Evolutionary conservation across 2,888 invertebrate genomes (phyloP).

Genomic region (Tethea ocularis): DNA sequence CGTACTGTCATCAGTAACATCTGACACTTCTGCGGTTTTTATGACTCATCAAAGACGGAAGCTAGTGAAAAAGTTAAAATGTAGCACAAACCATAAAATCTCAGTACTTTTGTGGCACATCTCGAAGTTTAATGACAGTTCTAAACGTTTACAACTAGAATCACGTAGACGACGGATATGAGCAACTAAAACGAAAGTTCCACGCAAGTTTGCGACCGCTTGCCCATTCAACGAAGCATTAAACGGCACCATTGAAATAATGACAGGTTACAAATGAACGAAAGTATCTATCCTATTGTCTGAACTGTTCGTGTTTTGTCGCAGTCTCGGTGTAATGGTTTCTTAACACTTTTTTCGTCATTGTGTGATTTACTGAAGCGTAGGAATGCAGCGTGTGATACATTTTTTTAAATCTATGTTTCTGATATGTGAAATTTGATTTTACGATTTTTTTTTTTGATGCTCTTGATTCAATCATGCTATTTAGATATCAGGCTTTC

Average conservation of each 20-base stretch:
- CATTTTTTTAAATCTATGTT: slow-evolving; percentile 15
- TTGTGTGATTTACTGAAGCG: slow-evolving; percentile 42
- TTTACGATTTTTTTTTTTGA: no score
- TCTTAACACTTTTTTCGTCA: slow-evolving; percentile 30
- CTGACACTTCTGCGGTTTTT: neutral
- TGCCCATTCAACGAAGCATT: slow-evolving; percentile 67
- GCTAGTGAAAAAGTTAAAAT: neutral
- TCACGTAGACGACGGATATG: slow-evolving; percentile 5
- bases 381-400: slow-evolving; percentile 29
- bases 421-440: slow-evolving; percentile 18
- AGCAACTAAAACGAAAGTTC: slow-evolving; percentile 51
- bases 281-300: slow-evolving; percentile 66
- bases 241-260: slow-evolving; percentile 64
- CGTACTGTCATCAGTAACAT: neutral
- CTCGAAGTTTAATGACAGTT: slow-evolving; percentile 3
- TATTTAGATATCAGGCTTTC: no score
- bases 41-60: neutral
- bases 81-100: neutral
- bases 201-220: slow-evolving; percentile 45
- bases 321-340: slow-evolving; percentile 10
- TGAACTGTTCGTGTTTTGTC: slow-evolving; percentile 16
- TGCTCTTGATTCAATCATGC: no score
- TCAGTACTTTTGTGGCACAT: neutral
- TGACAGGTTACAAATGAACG: slow-evolving; percentile 75
- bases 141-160: slow-evolving; percentile 9